Evolutionary conservation across 2,888 invertebrate species (phyloP).

Genomic region (Coleophora deauratella): DNA sequence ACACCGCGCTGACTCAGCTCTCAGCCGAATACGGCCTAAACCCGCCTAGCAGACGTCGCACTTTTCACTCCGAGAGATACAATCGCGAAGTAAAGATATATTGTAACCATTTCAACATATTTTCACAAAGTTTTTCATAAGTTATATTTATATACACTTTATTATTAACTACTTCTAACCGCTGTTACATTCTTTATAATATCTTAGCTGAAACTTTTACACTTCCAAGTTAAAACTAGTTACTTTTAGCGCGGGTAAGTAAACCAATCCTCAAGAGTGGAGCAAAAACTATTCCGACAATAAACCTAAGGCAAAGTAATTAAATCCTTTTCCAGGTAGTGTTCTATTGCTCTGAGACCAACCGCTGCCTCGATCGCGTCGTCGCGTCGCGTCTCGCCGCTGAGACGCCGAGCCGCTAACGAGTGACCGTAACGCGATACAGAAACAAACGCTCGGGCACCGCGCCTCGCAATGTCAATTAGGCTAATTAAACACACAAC

Average conservation of each 20-base stretch:
- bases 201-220: too few species aligned
- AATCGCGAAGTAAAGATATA: not conserved
- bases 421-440: constrained; percentile 54
- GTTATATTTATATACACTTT: too few species aligned
- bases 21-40: constrained; percentile 30
- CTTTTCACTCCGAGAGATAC: constrained; percentile 19
- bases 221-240: too few species aligned
- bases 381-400: constrained; percentile 17
- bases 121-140: too few species aligned
- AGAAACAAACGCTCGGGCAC: constrained; percentile 70
- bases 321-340: constrained; percentile 17
- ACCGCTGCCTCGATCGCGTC: constrained; percentile 1
- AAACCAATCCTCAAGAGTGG: not conserved
- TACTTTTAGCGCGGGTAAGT: constrained; percentile 13
- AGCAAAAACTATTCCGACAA: too few species aligned
- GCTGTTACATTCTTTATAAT: too few species aligned
- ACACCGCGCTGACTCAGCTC: constrained; percentile 48
- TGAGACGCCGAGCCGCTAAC: too few species aligned
- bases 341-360: not conserved
- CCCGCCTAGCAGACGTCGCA: constrained; percentile 27
- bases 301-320: constrained; percentile 8
- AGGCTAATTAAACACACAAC: constrained; percentile 71
- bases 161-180: too few species aligned
- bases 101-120: too few species aligned
- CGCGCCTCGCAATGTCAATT: constrained; percentile 72